Evolutionary conservation across 2,888 invertebrate species (phyloP).

Genomic region (Idaea aversata): DNA sequence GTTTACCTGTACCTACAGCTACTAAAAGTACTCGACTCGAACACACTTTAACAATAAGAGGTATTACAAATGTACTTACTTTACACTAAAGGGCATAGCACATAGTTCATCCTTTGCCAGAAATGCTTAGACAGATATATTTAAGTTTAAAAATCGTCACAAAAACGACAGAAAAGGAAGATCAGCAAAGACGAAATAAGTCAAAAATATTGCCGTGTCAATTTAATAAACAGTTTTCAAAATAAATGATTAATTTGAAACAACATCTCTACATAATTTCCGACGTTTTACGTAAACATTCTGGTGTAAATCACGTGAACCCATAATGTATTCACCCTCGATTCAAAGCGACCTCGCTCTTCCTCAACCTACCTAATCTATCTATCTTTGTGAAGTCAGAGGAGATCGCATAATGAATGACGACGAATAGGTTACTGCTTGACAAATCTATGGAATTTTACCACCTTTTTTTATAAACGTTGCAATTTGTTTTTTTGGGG

Average conservation of each 20-base stretch:
- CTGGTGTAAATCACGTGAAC: neutral
- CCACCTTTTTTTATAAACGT: neutral
- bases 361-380: neutral
- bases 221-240: neutral
- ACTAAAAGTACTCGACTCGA: neutral
- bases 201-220: neutral
- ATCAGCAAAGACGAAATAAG: too few species aligned
- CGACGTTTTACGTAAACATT: neutral
- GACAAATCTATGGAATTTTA: neutral
- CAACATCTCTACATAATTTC: neutral
- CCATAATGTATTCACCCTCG: conserved; percentile 1
- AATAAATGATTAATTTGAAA: neutral
- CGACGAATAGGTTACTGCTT: neutral
- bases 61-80: too few species aligned
- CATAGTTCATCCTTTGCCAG: too few species aligned
- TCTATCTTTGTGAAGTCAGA: neutral
- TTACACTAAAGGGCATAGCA: too few species aligned
- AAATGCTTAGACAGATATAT: too few species aligned
- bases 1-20: neutral
- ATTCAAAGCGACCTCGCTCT: neutral
- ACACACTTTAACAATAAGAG: neutral
- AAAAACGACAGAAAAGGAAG: too few species aligned
- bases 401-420: neutral
- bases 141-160: too few species aligned
- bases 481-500: neutral